A percentile compares a stretch with the other conserved stretches of the same genome.
Evolutionary conservation across 2,113 vertebrate genomes (phyloP).

Genomic region (Nannospalax galili): DNA sequence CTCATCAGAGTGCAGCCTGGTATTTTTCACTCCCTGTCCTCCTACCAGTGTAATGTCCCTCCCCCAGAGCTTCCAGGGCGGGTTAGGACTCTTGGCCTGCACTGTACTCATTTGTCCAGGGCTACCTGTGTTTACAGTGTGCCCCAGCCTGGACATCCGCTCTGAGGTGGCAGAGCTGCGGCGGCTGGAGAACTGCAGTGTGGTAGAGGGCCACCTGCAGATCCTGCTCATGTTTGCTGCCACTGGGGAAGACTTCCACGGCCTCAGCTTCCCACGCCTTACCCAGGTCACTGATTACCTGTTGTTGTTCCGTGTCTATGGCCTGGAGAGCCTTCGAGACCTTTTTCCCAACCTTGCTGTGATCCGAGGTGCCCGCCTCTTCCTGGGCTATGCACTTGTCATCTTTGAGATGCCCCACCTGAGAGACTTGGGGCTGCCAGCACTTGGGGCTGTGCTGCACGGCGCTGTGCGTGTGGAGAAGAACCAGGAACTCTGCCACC

Average conservation of each 20-base stretch:
- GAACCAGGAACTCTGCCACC: constrained; percentile 90
- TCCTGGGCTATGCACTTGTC: constrained; percentile 89
- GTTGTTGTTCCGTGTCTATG: constrained; percentile 89
- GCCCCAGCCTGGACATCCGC: constrained; percentile 90
- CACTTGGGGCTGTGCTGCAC: constrained; percentile 83
- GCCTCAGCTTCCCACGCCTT: constrained; percentile 88
- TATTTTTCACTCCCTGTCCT: background rate
- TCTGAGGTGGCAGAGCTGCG: constrained; percentile 86
- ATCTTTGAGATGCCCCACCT: constrained; percentile 90
- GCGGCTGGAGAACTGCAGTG: constrained; percentile 88
- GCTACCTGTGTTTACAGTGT: constrained; percentile 81
- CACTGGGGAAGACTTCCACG: constrained; percentile 85
- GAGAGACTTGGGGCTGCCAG: constrained; percentile 86
- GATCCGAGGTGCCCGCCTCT: constrained; percentile 87
- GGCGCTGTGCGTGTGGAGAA: constrained; percentile 87
- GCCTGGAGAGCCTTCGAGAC: constrained; percentile 88
- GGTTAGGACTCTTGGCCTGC: background rate
- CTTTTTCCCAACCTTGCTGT: constrained; percentile 89
- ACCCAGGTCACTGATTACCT: constrained; percentile 90
- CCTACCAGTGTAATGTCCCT: background rate
- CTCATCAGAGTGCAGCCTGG: background rate
- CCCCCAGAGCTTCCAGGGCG: background rate
- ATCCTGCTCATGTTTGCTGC: constrained; percentile 90
- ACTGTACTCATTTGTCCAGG: background rate
- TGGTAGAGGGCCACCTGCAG: constrained; percentile 90